phyloP scores from a whole-genome alignment of 2,888 invertebrate species.

The Drosophila neutralis region DNA sequence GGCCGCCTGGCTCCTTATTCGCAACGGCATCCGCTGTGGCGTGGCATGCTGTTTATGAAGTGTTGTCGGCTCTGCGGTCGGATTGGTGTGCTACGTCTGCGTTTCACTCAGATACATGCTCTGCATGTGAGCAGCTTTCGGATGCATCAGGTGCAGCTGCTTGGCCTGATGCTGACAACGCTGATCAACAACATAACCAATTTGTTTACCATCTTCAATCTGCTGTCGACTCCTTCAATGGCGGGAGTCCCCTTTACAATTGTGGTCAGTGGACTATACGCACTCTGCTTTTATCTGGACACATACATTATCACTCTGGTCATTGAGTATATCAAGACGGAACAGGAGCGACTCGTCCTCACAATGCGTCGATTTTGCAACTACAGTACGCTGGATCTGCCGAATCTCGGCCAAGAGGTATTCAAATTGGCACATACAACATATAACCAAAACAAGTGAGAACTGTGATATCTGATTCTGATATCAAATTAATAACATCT shows the following conservation, averaged over 20 bases:
- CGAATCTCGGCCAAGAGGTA: constrained; percentile 66
- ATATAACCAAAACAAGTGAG: neutral
- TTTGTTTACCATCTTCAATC: constrained; percentile 73
- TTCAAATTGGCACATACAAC: too few relatives aligned
- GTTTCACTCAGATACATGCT: constrained; percentile 53
- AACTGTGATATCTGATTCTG: neutral
- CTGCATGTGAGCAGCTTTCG: constrained; percentile 60
- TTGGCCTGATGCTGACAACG: constrained; percentile 74
- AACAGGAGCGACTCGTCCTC: constrained; percentile 50
- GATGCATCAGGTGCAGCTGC: constrained; percentile 76
- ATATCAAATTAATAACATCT: neutral
- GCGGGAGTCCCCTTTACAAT: constrained; percentile 50
- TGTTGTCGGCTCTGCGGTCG: constrained; percentile 60
- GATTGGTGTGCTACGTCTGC: constrained; percentile 42
- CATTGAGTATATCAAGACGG: constrained; percentile 71
- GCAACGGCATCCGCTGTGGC: constrained; percentile 9
- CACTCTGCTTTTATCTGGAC: constrained; percentile 74
- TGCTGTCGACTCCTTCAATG: constrained; percentile 64
- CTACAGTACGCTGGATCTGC: constrained; percentile 34
- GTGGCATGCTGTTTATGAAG: constrained; percentile 41
- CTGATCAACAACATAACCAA: constrained; percentile 78
- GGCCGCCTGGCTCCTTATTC: neutral
- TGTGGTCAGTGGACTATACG: constrained; percentile 63
- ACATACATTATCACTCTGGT: constrained; percentile 72
- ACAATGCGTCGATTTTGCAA: constrained; percentile 64